Percentiles rank a stretch among this genome's conserved stretches.
phyloP scores from a whole-genome alignment of 2,113 vertebrate species.

The Typhlomys cinereus region DNA sequence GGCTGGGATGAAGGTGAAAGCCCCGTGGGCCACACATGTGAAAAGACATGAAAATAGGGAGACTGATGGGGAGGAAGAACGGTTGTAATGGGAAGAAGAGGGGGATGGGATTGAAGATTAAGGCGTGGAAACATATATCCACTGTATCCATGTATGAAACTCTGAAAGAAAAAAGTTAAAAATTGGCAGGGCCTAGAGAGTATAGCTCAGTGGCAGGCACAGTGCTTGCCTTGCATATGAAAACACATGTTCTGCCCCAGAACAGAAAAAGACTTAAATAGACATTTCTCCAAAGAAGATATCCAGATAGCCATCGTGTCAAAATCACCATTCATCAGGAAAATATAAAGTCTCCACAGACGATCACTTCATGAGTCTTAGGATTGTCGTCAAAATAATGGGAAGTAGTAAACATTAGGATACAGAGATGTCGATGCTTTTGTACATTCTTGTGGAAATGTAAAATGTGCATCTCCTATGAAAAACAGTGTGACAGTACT shows the following conservation, averaged over 20 bases:
- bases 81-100: too few species aligned
- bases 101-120: too few species aligned
- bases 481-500: neutral
- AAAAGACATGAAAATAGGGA: too few species aligned
- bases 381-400: neutral
- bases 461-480: neutral
- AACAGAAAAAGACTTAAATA: too few species aligned
- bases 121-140: too few species aligned
- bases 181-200: neutral
- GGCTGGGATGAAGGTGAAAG: too few species aligned
- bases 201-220: neutral
- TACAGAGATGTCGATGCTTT: neutral
- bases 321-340: neutral
- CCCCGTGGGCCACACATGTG: too few species aligned
- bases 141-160: too few species aligned
- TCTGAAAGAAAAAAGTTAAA: neutral
- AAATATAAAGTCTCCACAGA: neutral
- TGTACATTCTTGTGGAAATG: neutral
- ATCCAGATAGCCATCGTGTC: neutral
- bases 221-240: neutral
- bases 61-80: too few species aligned
- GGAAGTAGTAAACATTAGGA: neutral
- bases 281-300: slow-evolving; percentile 2
- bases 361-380: neutral
- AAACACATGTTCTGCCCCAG: neutral